phyloP scores from a whole-genome alignment of 2,888 invertebrate genomes.

The Melanostoma mellinum region DNA sequence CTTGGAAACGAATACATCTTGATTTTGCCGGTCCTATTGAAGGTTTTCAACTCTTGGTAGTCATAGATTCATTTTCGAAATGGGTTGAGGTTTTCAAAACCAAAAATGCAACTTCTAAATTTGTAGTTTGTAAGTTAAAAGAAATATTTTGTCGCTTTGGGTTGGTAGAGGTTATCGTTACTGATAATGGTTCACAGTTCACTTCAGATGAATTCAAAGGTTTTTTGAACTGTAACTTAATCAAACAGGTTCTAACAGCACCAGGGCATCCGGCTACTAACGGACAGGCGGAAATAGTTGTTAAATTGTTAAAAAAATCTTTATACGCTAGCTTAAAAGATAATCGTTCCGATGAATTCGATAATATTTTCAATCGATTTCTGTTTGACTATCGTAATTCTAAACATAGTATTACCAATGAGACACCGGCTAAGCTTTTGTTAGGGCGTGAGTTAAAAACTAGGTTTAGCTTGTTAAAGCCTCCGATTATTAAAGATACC shows the following conservation, averaged over 20 bases:
- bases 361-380: no score
- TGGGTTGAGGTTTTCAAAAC: slow-evolving; percentile 61
- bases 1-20: slow-evolving; percentile 31
- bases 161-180: slow-evolving; percentile 49
- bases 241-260: slow-evolving; percentile 20
- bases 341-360: not conserved
- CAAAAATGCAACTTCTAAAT: slow-evolving; percentile 45
- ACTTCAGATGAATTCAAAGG: slow-evolving; percentile 4
- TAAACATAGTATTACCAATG: not conserved
- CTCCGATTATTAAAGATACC: not conserved
- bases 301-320: slow-evolving; percentile 25
- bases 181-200: slow-evolving; percentile 52
- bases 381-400: no score
- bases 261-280: slow-evolving; percentile 12
- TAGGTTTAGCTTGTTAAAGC: slow-evolving; percentile 2
- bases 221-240: slow-evolving; percentile 3
- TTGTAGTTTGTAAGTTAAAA: slow-evolving; percentile 47
- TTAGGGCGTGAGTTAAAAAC: not conserved
- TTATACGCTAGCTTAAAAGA: slow-evolving; percentile 6
- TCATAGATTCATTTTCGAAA: slow-evolving; percentile 46
- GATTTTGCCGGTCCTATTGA: slow-evolving; percentile 42
- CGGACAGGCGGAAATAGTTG: slow-evolving; percentile 23
- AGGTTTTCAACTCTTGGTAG: slow-evolving; percentile 24
- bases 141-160: slow-evolving; percentile 63
- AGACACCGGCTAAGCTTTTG: not conserved